phyloP scores from a whole-genome alignment of 1,140 invertebrate species.

The Himalopsyche phryganea region DNA sequence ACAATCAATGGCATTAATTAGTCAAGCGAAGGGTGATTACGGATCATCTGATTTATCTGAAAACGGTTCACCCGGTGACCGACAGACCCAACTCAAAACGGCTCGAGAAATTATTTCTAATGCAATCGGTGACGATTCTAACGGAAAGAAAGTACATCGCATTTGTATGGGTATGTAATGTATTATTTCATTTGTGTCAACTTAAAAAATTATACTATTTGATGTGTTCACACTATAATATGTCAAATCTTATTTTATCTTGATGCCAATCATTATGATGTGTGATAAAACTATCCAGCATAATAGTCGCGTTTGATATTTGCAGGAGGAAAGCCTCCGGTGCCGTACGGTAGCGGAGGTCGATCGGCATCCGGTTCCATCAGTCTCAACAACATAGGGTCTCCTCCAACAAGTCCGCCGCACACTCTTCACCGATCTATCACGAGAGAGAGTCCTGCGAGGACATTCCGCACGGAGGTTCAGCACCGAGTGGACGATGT shows the following conservation, averaged over 20 bases:
- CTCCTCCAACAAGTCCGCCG: slow-evolving; percentile 29
- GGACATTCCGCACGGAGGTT: slow-evolving; percentile 49
- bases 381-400: slow-evolving; percentile 40
- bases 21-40: slow-evolving; percentile 45
- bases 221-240: too few relatives aligned
- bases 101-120: slow-evolving; percentile 58
- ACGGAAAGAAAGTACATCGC: slow-evolving; percentile 38
- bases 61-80: slow-evolving; percentile 38
- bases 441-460: slow-evolving; percentile 33
- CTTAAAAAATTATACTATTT: not conserved
- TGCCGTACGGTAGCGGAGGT: slow-evolving; percentile 54
- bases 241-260: too few relatives aligned
- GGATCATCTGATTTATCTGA: slow-evolving; percentile 37
- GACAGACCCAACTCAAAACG: slow-evolving; percentile 53
- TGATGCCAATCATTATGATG: too few relatives aligned
- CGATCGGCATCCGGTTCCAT: slow-evolving; percentile 53
- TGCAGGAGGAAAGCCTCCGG: slow-evolving; percentile 54
- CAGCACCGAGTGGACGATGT: slow-evolving; percentile 48
- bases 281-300: too few relatives aligned
- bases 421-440: slow-evolving; percentile 34
- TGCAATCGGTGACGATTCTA: slow-evolving; percentile 44
- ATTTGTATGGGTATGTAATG: slow-evolving; percentile 30
- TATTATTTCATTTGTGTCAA: slow-evolving; percentile 2
- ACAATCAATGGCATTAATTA: slow-evolving; percentile 46
- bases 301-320: too few relatives aligned